These are phyloP conservation scores for Ophion ventricosus DNA, from an alignment of 2,888 invertebrate genomes.

Conservation along the genomic window DNA sequence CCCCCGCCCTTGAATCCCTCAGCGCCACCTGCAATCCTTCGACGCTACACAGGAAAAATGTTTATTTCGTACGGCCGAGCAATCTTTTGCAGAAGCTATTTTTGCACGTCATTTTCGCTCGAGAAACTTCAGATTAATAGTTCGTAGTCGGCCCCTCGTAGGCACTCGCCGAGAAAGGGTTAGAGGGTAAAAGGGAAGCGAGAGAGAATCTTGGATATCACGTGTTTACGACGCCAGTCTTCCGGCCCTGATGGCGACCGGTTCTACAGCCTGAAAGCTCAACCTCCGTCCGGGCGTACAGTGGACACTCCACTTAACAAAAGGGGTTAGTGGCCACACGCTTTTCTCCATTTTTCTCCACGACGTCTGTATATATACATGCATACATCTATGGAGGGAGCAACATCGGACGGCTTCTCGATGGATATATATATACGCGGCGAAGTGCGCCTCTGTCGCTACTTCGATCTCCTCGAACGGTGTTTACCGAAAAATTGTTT, in stretches of 20 bases:
- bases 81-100: background rate
- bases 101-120: constrained; percentile 9
- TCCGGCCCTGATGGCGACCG: constrained; percentile 60
- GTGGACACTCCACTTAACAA: constrained; percentile 76
- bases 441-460: background rate
- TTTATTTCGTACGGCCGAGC: background rate
- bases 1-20: background rate
- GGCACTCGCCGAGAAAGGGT: background rate
- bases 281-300: constrained; percentile 67
- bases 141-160: constrained; percentile 23
- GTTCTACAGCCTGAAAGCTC: constrained; percentile 63
- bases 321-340: constrained; percentile 64
- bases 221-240: constrained; percentile 68
- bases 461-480: constrained; percentile 19
- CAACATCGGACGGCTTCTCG: constrained; percentile 12
- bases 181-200: constrained; percentile 2
- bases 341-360: constrained; percentile 31
- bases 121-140: constrained; percentile 14
- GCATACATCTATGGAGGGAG: background rate
- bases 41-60: background rate
- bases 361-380: background rate
- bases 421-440: background rate
- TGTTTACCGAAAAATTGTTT: constrained; percentile 65
- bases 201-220: constrained; percentile 65
- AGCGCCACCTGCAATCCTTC: background rate